Evolutionary conservation across 2,888 invertebrate genomes (phyloP).

Genomic region (Adelognathus sp.): DNA sequence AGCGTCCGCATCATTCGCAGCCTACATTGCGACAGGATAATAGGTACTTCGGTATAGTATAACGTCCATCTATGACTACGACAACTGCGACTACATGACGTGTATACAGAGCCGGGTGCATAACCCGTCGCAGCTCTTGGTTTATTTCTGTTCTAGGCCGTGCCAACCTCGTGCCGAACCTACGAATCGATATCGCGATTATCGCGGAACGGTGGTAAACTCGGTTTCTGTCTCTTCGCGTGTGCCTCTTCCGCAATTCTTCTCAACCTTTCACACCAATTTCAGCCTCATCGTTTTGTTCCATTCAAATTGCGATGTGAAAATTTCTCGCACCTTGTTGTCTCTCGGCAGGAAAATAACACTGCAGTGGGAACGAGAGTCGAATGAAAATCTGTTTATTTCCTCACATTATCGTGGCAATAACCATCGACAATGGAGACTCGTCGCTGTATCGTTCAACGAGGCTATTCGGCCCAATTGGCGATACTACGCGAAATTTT

Average conservation of each 20-base stretch:
- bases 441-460: not conserved
- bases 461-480: not conserved
- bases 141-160: slow-evolving; percentile 73
- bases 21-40: not conserved
- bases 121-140: slow-evolving; percentile 57
- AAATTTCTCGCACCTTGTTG: not conserved
- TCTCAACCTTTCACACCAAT: slow-evolving; percentile 10
- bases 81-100: not conserved
- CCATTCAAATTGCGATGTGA: slow-evolving; percentile 16
- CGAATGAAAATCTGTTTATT: slow-evolving; percentile 18
- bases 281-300: not conserved
- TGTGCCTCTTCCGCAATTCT: not conserved
- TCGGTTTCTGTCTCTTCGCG: not conserved
- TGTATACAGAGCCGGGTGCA: slow-evolving; percentile 49
- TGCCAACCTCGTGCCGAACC: slow-evolving; percentile 64
- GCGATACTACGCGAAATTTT: not conserved
- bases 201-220: slow-evolving; percentile 8
- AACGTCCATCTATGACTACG: not conserved
- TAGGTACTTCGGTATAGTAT: not conserved
- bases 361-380: slow-evolving; percentile 10
- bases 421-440: slow-evolving; percentile 23
- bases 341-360: not conserved
- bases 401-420: slow-evolving; percentile 21
- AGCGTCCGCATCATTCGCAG: not conserved
- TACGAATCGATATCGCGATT: slow-evolving; percentile 69